Evolutionary conservation across 2,797 vertebrate species (phyloP).

Genomic region (Xiphophorus birchmanni): DNA sequence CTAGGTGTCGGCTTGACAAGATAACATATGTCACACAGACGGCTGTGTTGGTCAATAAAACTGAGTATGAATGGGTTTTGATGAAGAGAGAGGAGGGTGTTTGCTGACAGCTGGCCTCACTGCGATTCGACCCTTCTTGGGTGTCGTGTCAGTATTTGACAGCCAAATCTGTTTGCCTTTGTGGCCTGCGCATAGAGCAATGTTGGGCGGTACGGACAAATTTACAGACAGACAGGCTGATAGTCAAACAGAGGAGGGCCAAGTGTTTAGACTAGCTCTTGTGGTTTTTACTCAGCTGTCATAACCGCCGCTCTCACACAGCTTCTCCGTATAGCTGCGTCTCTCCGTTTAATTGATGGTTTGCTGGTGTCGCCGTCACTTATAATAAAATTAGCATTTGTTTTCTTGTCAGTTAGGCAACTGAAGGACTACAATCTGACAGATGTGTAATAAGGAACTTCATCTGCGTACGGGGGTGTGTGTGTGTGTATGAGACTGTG

Average conservation of each 20-base stretch:
- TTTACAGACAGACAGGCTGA: constrained; percentile 50
- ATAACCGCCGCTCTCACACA: constrained; percentile 43
- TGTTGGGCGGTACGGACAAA: constrained; percentile 7
- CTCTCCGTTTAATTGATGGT: constrained; percentile 63
- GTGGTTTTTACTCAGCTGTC: constrained; percentile 56
- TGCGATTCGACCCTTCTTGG: constrained; percentile 72
- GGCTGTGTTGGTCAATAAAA: constrained; percentile 74
- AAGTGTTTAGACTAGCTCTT: constrained; percentile 63
- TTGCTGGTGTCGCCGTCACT: constrained; percentile 59
- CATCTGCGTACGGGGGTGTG: constrained; percentile 39
- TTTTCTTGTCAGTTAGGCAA: constrained; percentile 69
- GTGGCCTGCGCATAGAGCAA: constrained; percentile 48
- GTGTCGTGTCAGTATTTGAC: constrained; percentile 75
- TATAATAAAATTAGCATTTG: constrained; percentile 70
- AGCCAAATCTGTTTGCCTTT: constrained; percentile 75
- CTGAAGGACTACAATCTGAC: constrained; percentile 59
- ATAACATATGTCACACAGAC: constrained; percentile 68
- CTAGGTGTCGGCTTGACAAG: constrained; percentile 67
- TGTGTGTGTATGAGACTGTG: constrained; percentile 67
- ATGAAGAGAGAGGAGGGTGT: constrained; percentile 75
- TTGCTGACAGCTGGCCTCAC: constrained; percentile 75
- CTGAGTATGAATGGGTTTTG: constrained; percentile 70
- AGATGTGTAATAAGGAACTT: constrained; percentile 59
- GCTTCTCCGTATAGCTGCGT: constrained; percentile 55
- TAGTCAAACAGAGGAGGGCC: constrained; percentile 58